Percentiles rank a stretch among this genome's conserved stretches.
These are phyloP conservation scores for Tretioscincus oriximinensis DNA, from an alignment of 2,113 vertebrate genomes.

Conservation along the genomic window DNA sequence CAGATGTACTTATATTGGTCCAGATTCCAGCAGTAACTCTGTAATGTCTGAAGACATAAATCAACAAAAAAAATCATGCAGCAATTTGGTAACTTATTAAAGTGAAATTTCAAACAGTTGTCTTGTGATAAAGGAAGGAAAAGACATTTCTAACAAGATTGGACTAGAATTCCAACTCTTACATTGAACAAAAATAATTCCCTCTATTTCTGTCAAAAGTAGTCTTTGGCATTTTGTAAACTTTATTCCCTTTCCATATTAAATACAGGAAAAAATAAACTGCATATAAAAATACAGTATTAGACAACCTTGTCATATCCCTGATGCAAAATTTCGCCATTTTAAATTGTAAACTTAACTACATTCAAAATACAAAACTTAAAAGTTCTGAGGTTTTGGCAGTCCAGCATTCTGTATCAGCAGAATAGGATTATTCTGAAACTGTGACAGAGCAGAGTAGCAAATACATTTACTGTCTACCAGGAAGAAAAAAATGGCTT, in stretches of 20 bases:
- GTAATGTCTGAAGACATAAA: slow-evolving; percentile 40
- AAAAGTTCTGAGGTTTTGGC: slow-evolving; percentile 65
- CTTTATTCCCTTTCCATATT: slow-evolving; percentile 48
- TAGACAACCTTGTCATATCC: slow-evolving; percentile 66
- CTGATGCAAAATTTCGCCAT: slow-evolving; percentile 75
- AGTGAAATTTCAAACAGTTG: slow-evolving; percentile 49
- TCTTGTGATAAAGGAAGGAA: slow-evolving; percentile 49
- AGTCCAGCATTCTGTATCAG: slow-evolving; percentile 54
- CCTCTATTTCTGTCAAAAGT: slow-evolving; percentile 58
- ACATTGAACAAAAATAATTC: slow-evolving; percentile 48
- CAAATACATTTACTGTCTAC: slow-evolving; percentile 69
- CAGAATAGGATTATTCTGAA: slow-evolving; percentile 55
- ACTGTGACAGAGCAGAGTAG: slow-evolving; percentile 42
- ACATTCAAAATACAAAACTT: slow-evolving; percentile 75
- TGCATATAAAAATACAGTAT: slow-evolving; percentile 74
- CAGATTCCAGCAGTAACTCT: not conserved
- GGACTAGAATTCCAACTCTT: slow-evolving; percentile 37
- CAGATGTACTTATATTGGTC: not conserved
- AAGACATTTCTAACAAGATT: slow-evolving; percentile 46
- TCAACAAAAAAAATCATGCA: slow-evolving; percentile 28
- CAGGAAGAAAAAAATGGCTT: slow-evolving; percentile 96
- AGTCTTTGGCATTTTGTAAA: slow-evolving; percentile 66
- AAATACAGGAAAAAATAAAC: slow-evolving; percentile 59
- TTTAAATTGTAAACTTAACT: slow-evolving; percentile 78
- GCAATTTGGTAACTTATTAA: slow-evolving; percentile 34